A percentile compares a stretch with the other conserved stretches of the same genome.
Conservation (phyloP, 2,797 vertebrate species). For the Sebastiscus albofasciatus region DNA sequence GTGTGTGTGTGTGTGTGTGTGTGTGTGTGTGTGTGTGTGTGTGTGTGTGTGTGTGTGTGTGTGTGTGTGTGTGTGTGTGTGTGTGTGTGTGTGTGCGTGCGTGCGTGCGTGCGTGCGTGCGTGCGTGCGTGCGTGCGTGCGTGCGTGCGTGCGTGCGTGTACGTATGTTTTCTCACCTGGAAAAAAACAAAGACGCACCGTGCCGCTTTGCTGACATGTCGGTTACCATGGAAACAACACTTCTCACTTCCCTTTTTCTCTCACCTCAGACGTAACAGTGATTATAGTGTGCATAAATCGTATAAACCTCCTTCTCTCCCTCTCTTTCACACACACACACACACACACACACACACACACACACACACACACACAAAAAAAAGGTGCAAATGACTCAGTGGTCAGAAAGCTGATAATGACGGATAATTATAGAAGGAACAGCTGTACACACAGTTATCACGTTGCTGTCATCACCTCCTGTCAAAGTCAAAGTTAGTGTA, state of each 20-base stretch:
- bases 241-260: conserved; percentile 36
- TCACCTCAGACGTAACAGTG: conserved; percentile 36
- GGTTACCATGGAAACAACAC: conserved; percentile 71
- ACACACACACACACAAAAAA: neutral
- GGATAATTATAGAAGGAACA: neutral
- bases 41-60: neutral
- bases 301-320: neutral
- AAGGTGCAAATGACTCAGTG: neutral
- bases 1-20: neutral
- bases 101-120: neutral
- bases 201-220: conserved; percentile 35
- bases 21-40: neutral
- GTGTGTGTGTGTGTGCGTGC: neutral
- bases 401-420: conserved; percentile 5
- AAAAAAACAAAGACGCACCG: conserved; percentile 31
- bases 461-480: neutral
- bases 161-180: conserved; percentile 24
- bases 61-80: neutral
- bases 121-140: neutral
- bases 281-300: conserved; percentile 11
- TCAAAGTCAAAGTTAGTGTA: neutral
- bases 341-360: neutral
- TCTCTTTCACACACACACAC: neutral
- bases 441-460: neutral
- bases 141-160: neutral